Base-by-base conservation (phyloP, 2,797 vertebrate genomes). In the Pseudochromis fuscus region DNA sequence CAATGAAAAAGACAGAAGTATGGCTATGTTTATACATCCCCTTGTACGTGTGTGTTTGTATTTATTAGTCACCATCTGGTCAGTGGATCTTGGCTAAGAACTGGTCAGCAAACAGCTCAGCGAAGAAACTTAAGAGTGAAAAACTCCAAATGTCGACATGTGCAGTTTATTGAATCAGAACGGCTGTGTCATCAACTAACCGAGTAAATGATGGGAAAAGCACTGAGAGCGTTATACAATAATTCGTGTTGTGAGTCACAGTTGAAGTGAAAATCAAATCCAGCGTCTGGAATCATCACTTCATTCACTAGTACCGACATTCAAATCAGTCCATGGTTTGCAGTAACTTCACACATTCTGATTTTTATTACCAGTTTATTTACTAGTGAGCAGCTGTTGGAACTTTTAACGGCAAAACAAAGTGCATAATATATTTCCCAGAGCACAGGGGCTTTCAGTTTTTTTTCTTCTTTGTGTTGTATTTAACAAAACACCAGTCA, bases 1-100 rank as follows among this genome's bases (percentile, higher is more conserved):
- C 27, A 8, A 30, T 57, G 9, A 11, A 49, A 85, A 83, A 87
- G 46, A 61, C 62, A 78, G 83, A 90, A 87, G 79, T 85, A 40
- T 0, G 16, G 25, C 25, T 72, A 24, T 78, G 79, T 89, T 84
- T 89, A 71, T 75, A 40, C 55, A n/a, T 51, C 2, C 2, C 8
- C 12, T 1, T 46, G 19, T 38, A 37, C 45, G 33, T 61, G 46
- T 50, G 64, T 72, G 53, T 71, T 24, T 67, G 63, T 55, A 24
- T 64, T 44, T 9, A 49, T 90, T 82, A 79, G 82, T 90, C 83
- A 89, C 57, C 27, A 19, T n/a, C 57, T 49, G 65, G 46, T 51
- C 57, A 6, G 13, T 21, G 9, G 9, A 3, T 57, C 21, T 77
- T 55, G 30, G 56, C 69, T 7, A 38, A 73, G 48, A n/a, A 64